phyloP scores from a whole-genome alignment of 1,140 invertebrate species.

The Diprion similis region DNA sequence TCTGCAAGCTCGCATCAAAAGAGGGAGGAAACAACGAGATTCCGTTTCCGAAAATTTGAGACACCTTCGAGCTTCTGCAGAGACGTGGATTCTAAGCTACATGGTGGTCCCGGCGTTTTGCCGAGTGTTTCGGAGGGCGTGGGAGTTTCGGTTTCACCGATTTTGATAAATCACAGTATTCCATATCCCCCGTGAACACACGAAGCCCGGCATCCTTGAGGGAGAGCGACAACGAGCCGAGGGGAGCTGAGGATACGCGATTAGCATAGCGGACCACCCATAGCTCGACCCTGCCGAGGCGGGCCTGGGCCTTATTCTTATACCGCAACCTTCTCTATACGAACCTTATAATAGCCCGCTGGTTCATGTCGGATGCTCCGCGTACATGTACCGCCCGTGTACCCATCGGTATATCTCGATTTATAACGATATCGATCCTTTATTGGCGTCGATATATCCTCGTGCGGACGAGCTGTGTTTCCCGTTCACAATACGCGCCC shows the following conservation, averaged over 20 bases:
- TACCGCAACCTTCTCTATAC: constrained; percentile 32
- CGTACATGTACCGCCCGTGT: constrained; percentile 57
- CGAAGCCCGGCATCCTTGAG: not conserved
- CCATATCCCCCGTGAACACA: not conserved
- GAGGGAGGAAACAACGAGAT: too few species aligned
- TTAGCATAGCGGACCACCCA: constrained; percentile 57
- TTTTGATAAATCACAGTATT: not conserved
- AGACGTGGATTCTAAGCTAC: too few species aligned
- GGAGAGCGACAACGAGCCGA: not conserved
- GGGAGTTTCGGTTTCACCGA: constrained; percentile 1
- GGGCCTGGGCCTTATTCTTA: constrained; percentile 1
- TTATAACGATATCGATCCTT: constrained; percentile 60
- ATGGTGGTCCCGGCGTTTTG: not conserved
- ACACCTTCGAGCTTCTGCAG: too few species aligned
- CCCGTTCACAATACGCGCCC: not conserved
- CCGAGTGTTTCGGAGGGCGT: not conserved
- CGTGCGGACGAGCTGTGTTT: not conserved
- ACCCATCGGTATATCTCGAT: constrained; percentile 59
- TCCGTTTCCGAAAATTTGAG: too few species aligned
- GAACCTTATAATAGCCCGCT: constrained; percentile 53
- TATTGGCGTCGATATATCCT: constrained; percentile 54
- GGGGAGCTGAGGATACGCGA: constrained; percentile 25
- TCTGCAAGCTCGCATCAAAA: too few species aligned
- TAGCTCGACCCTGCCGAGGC: constrained; percentile 48
- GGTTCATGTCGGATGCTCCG: constrained; percentile 52